phyloP scores from a whole-genome alignment of 2,113 vertebrate species.

The Bos javanicus region DNA sequence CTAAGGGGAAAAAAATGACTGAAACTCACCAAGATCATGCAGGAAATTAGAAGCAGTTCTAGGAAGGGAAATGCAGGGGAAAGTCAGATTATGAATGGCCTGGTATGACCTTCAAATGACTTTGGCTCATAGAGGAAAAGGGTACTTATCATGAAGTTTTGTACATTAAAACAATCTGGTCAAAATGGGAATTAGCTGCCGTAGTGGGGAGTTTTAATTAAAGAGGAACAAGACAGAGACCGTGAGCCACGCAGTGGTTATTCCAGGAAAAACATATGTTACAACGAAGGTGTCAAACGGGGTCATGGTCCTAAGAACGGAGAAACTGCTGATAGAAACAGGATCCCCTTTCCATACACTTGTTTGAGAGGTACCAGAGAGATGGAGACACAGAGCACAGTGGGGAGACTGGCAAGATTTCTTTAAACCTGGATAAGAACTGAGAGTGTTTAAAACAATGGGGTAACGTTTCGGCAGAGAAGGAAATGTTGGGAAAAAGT shows the following conservation, averaged over 20 bases:
- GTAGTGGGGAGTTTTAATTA: background rate
- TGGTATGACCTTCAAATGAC: background rate
- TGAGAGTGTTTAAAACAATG: background rate
- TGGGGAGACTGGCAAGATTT: background rate
- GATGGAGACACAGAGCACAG: fast-evolving
- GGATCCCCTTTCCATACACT: background rate
- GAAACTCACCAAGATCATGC: background rate
- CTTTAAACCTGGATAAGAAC: background rate
- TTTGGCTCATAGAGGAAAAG: background rate
- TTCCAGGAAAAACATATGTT: background rate
- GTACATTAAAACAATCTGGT: background rate
- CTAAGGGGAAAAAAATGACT: background rate
- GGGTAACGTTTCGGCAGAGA: background rate
- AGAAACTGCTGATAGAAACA: background rate
- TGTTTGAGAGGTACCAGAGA: background rate
- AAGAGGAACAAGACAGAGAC: background rate
- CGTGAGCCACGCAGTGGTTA: background rate
- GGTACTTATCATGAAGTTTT: background rate
- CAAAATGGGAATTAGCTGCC: background rate
- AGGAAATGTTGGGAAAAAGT: background rate
- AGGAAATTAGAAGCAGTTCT: background rate
- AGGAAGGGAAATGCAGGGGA: background rate
- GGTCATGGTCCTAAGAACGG: background rate
- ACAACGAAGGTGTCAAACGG: background rate
- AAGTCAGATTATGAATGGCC: background rate